phyloP scores from a whole-genome alignment of 2,888 invertebrate species.

The Julus scandinavius region DNA sequence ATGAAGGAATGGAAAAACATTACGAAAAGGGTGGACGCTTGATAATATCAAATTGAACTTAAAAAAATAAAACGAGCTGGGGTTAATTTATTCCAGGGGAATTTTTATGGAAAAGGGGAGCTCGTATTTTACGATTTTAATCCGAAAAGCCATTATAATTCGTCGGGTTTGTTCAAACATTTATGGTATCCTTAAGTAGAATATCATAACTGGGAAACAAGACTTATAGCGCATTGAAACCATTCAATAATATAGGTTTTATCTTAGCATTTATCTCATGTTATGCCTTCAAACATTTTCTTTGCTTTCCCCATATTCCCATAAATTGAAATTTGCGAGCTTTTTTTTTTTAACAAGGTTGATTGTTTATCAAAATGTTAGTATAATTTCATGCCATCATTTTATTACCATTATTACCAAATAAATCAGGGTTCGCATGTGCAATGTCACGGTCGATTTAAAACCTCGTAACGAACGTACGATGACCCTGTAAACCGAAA shows the following conservation, averaged over 20 bases:
- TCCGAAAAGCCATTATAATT: conserved; percentile 39
- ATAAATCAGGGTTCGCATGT: neutral
- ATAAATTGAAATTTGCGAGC: neutral
- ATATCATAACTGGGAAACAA: neutral
- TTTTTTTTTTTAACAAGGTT: neutral
- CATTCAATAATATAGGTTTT: neutral
- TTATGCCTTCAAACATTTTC: neutral
- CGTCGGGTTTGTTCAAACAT: neutral
- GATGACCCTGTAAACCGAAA: neutral
- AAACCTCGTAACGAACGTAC: neutral
- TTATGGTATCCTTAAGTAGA: neutral
- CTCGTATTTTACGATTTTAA: conserved; percentile 32
- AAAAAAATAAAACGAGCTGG: conserved; percentile 26
- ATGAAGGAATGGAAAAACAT: conserved; percentile 29
- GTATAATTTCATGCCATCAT: neutral
- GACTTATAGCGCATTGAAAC: neutral
- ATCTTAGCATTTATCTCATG: neutral
- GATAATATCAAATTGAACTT: conserved; percentile 39
- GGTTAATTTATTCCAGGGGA: conserved; percentile 30
- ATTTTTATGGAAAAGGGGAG: conserved; percentile 42
- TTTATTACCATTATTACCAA: conserved; percentile 29
- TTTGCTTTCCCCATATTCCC: neutral
- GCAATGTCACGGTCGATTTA: conserved; percentile 42
- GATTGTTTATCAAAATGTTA: neutral
- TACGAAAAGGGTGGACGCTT: conserved; percentile 27